These are phyloP conservation scores for Psettodes erumei DNA, from an alignment of 2,113 vertebrate genomes.

Conservation along the genomic window DNA sequence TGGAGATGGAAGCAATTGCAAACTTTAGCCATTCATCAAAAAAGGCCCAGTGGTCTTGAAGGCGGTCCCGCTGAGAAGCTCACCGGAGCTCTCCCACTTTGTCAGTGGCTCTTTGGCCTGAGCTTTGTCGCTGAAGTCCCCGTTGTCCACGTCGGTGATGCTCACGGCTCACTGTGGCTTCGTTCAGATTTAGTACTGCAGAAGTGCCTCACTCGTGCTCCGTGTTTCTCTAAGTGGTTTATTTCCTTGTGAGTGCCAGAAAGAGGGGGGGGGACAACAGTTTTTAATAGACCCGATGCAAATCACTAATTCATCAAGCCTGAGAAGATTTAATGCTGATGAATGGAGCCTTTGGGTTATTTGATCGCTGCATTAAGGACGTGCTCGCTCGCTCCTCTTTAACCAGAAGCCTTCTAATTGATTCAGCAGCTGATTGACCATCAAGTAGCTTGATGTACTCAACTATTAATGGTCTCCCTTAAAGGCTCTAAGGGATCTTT, in stretches of 20 bases:
- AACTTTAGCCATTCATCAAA: conserved; percentile 39
- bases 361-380: conserved; percentile 39
- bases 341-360: conserved; percentile 38
- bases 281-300: conserved; percentile 9
- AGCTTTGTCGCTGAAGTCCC: neutral
- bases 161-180: conserved; percentile 9
- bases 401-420: conserved; percentile 32
- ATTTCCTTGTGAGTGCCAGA: conserved; percentile 34
- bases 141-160: neutral
- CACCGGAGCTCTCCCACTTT: conserved; percentile 8
- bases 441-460: conserved; percentile 24
- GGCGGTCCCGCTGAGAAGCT: conserved; percentile 13
- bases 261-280: conserved; percentile 17
- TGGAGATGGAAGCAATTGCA: conserved; percentile 43
- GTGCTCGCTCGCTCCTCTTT: neutral
- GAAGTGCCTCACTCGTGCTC: conserved; percentile 3
- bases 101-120: neutral
- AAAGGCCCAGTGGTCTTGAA: conserved; percentile 5
- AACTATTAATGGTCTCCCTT: conserved; percentile 39
- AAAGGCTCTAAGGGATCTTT: conserved; percentile 21
- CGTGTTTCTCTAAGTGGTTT: conserved; percentile 29
- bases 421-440: conserved; percentile 58
- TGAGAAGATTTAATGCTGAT: conserved; percentile 40
- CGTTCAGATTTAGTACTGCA: conserved; percentile 18
- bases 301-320: conserved; percentile 44